phyloP scores from a whole-genome alignment of 2,113 vertebrate genomes.

The Tragelaphus buxtoni region DNA sequence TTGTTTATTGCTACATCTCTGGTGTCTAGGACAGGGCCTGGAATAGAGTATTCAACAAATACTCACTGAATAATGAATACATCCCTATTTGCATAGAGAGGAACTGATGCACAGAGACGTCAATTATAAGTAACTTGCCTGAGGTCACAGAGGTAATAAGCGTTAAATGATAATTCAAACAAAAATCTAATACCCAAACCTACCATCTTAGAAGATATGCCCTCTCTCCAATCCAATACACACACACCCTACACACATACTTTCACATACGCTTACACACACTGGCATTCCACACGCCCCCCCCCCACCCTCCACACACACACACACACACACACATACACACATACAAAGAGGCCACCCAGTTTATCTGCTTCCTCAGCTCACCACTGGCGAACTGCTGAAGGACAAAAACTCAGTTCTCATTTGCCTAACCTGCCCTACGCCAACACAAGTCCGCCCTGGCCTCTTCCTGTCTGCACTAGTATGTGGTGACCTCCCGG shows the following conservation, averaged over 20 bases:
- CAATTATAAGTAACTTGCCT: neutral
- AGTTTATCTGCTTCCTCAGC: neutral
- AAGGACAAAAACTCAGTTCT: neutral
- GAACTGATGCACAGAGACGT: neutral
- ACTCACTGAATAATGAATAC: neutral
- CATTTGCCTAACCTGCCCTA: neutral
- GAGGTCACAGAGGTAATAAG: neutral
- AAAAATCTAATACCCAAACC: neutral
- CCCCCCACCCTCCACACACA: neutral
- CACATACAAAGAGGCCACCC: neutral
- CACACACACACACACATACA: neutral
- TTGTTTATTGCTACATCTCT: neutral
- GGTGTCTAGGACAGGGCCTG: neutral
- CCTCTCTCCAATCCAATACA: neutral
- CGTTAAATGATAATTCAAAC: neutral
- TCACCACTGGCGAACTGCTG: conserved; percentile 10
- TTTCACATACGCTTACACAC: neutral
- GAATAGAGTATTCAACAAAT: neutral
- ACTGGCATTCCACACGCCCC: neutral
- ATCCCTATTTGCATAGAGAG: neutral
- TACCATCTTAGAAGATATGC: neutral
- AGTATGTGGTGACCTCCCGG: neutral
- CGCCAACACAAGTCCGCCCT: neutral
- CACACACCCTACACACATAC: neutral
- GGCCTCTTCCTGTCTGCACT: neutral